These are phyloP conservation scores for Crossocerus cetratus DNA, from an alignment of 2,888 invertebrate species.

Conservation along the genomic window DNA sequence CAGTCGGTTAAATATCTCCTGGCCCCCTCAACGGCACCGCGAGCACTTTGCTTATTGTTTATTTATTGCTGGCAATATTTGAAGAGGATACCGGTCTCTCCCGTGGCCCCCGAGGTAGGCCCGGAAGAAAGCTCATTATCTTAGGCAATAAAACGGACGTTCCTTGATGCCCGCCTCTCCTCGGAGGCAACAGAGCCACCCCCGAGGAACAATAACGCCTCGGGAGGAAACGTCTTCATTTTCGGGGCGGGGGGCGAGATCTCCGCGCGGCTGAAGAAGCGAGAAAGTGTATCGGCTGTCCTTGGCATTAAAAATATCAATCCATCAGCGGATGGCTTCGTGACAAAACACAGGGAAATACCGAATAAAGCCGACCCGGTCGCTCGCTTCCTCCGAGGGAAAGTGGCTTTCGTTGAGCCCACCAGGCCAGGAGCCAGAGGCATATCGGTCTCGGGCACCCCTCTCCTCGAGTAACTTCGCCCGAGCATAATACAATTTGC, in stretches of 20 bases:
- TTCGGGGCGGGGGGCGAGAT: slow-evolving; percentile 24
- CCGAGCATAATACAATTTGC: slow-evolving; percentile 74
- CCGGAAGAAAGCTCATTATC: slow-evolving; percentile 58
- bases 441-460: slow-evolving; percentile 43
- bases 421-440: slow-evolving; percentile 24
- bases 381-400: slow-evolving; percentile 15
- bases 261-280: neutral
- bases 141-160: slow-evolving; percentile 54
- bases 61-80: slow-evolving; percentile 50
- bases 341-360: slow-evolving; percentile 48
- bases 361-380: slow-evolving; percentile 37
- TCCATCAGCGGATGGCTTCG: slow-evolving; percentile 64
- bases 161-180: slow-evolving; percentile 23
- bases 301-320: slow-evolving; percentile 70
- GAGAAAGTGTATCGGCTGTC: slow-evolving; percentile 64
- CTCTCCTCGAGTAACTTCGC: slow-evolving; percentile 42
- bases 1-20: slow-evolving; percentile 40
- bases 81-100: slow-evolving; percentile 55
- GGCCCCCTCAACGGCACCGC: slow-evolving; percentile 29
- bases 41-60: slow-evolving; percentile 52
- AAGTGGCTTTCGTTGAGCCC: slow-evolving; percentile 51
- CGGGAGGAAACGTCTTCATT: slow-evolving; percentile 40
- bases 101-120: slow-evolving; percentile 16
- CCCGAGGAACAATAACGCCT: slow-evolving; percentile 56
- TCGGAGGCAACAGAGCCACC: slow-evolving; percentile 9